Percentiles rank a stretch among this genome's conserved stretches.
Evolutionary conservation across 2,888 invertebrate genomes (phyloP).

Genomic region (Dexiosoma caninum): DNA sequence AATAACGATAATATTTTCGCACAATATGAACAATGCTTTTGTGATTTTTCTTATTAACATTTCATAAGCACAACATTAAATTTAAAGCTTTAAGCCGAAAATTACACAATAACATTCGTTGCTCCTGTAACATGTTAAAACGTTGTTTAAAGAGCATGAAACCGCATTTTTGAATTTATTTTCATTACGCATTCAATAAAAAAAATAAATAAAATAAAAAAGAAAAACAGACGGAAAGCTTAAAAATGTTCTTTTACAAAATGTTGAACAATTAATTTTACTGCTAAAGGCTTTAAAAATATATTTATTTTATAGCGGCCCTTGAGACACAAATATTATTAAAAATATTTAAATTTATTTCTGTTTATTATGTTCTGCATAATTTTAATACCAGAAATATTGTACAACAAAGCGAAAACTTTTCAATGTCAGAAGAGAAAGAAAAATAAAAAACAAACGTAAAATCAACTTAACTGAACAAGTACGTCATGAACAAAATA

Average conservation of each 20-base stretch:
- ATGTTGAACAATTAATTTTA: conserved; percentile 17
- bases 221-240: no score
- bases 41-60: no score
- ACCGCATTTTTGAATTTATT: no score
- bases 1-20: no score
- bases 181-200: no score
- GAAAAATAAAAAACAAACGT: neutral
- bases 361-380: neutral
- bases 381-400: neutral
- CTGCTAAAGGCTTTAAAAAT: conserved; percentile 4
- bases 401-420: conserved; percentile 5
- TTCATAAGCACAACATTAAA: no score
- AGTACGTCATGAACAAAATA: neutral
- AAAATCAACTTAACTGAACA: conserved; percentile 10
- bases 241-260: neutral
- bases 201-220: no score
- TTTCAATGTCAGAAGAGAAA: conserved; percentile 32
- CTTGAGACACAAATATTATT: conserved; percentile 21
- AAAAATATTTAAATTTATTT: conserved; percentile 4
- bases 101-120: no score
- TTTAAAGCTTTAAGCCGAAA: no score
- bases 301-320: conserved; percentile 24
- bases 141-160: no score
- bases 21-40: no score
- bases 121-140: no score